Evolutionary conservation across 2,888 invertebrate genomes (phyloP), one percentile per base, ranked within the genome.

Genomic region (Agriopis leucophaearia): DNA sequence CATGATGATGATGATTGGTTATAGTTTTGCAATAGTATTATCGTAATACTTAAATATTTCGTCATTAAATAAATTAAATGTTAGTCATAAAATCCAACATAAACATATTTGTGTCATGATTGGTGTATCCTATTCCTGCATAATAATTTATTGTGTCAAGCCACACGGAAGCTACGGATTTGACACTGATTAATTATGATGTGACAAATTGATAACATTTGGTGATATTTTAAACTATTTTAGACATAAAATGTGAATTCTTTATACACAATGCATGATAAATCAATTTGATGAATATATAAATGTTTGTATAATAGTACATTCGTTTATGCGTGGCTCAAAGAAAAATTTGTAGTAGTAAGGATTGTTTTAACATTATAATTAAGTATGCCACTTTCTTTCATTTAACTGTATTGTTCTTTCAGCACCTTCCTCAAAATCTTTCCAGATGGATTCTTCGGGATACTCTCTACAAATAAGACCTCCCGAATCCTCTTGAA

Each of bases 391-490:
- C 15, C 18, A 40, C 7, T 54, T 38, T 38, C 15, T 18, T 5
- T 38, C 0, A 13, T 16, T 72, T 70, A 78, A 71, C 73, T 70
- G 70, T 75, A 81, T 48, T 84, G 75, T 68, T 89, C 88, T 78
- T 92, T 91, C 45, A 97, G 83, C 48, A 94, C 87, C 73, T 94
- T 94, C 66, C 97, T 94, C 63, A 97, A 87, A 75, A 97, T 97
- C 87, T 98, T 98, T 0, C 97, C 98, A 0, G 97, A 95, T 0
- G 95, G 91, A 81, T 95, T 96, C 87, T 97, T 97, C 0, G 97
- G 97, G 78, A 98, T 96, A 60, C 87, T 89, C 0, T 95, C 93
- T n/a, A 96, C 85, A 73, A 97, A 95, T 27, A 92, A 86, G 6
- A 97, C 94, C 45, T 97, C 95, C n/a, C 84, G 83, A 18, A 98